Evolutionary conservation across 2,113 vertebrate species (phyloP), one percentile per base, ranked within the genome.

Genomic region (Gobius niger): DNA sequence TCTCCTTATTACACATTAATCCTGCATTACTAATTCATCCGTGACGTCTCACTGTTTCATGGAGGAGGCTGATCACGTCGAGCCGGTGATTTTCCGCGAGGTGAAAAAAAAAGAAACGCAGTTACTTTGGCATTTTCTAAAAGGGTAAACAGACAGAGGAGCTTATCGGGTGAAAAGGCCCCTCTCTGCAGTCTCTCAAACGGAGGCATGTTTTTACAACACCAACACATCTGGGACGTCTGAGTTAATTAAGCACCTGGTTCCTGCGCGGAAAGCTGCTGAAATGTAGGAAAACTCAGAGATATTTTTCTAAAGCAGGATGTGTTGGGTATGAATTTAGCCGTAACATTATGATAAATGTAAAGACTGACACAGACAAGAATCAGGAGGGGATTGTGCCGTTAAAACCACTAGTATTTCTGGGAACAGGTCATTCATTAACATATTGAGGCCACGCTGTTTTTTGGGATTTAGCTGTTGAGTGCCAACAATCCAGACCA

Each of bases 111-210:
- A 49, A 24, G 15, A 49, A 13, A 72, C 18, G 63, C 57, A 62
- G 56, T 12, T 46, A 3, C 77, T 24, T 44, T 68, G 76, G 72
- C 12, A 7, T 68, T 57, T 50, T 54, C 66, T 47, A 5, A 57
- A 68, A 64, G 65, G 34, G 44, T 54, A 61, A 65, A 72, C 54
- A 71, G 7, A 51, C 53, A 14, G 1, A 0, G 16, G 8, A 19
- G 53, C 44, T 44, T 77, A 70, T 70, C 66, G 72, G 57, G 54
- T 65, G 66, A 40, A 69, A 44, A 24, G 41, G 42, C 52, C 64
- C 50, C 67, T 76, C 47, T 52, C 18, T 3, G 34, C 53, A 50
- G n/a, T 46, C 63, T 40, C 44, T 34, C 52, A 47, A 64, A 59
- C 51, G 49, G 53, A 68, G 54, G 34, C 51, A 16, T 65, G 16